These are phyloP conservation scores for Lateolabrax maculatus DNA, from an alignment of 2,797 vertebrate genomes.

Conservation along the genomic window DNA sequence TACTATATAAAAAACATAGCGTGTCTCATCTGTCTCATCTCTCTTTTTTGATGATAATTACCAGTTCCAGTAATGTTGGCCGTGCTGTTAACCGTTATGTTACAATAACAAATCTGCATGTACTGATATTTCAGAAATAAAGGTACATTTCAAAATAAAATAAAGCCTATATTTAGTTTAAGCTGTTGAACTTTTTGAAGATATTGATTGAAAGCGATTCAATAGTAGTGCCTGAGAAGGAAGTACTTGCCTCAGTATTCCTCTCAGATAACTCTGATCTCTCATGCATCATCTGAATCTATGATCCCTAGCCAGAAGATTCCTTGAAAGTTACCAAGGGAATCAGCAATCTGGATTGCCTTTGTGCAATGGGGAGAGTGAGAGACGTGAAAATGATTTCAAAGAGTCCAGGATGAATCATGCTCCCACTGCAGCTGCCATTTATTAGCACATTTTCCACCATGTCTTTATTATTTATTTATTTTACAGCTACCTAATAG, in stretches of 20 bases:
- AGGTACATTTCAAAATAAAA: background rate
- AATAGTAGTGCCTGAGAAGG: conserved; percentile 13
- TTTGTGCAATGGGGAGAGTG: conserved; percentile 69
- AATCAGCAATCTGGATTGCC: conserved; percentile 78
- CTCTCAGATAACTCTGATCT: conserved; percentile 63
- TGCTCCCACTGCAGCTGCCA: conserved; percentile 64
- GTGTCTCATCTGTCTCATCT: background rate
- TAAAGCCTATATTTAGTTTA: conserved; percentile 11
- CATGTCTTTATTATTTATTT: conserved; percentile 12
- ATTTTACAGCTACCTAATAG: conserved; percentile 43
- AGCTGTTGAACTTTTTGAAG: conserved; percentile 2
- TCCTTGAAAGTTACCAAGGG: conserved; percentile 78
- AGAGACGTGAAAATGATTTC: conserved; percentile 80
- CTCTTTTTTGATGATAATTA: background rate
- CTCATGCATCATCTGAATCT: conserved; percentile 61
- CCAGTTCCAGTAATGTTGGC: background rate
- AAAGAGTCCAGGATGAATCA: conserved; percentile 81
- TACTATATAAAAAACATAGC: background rate
- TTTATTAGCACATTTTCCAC: conserved; percentile 73
- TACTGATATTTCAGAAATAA: background rate
- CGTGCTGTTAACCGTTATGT: conserved; percentile 3
- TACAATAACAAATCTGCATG: background rate
- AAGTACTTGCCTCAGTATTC: conserved; percentile 33
- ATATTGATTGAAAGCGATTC: conserved; percentile 31
- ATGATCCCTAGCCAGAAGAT: conserved; percentile 67